These are phyloP conservation scores for Parus major DNA, from an alignment of 2,113 vertebrate species.

Conservation along the genomic window DNA sequence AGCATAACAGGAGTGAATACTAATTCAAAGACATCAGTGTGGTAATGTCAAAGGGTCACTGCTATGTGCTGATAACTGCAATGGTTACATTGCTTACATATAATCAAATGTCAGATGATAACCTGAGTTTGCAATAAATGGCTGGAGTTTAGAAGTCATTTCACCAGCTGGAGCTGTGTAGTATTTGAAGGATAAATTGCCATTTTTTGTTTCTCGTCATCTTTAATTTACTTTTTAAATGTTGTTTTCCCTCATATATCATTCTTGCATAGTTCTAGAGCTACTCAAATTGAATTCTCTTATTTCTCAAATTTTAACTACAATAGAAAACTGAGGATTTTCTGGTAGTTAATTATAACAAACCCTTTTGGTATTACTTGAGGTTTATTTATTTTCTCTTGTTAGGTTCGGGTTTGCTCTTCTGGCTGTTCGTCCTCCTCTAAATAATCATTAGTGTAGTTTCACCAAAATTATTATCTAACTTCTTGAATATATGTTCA, in stretches of 20 bases:
- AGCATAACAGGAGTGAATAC: background rate
- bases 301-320: conserved; percentile 20
- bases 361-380: background rate
- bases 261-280: background rate
- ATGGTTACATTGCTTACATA: background rate
- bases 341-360: background rate
- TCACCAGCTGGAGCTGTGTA: background rate
- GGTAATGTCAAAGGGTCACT: background rate
- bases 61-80: background rate
- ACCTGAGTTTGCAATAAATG: background rate
- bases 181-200: background rate
- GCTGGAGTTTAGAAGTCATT: background rate
- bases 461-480: background rate
- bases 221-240: background rate
- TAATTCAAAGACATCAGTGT: background rate
- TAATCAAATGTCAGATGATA: background rate
- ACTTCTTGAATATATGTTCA: background rate
- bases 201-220: background rate
- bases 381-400: conserved; percentile 4
- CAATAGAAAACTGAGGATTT: background rate
- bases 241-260: background rate
- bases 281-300: background rate
- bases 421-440: background rate
- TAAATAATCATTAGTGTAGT: background rate
- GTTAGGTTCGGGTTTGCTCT: background rate